These are phyloP conservation scores for Syngnathus acus DNA, from an alignment of 2,797 vertebrate species.

Conservation along the genomic window DNA sequence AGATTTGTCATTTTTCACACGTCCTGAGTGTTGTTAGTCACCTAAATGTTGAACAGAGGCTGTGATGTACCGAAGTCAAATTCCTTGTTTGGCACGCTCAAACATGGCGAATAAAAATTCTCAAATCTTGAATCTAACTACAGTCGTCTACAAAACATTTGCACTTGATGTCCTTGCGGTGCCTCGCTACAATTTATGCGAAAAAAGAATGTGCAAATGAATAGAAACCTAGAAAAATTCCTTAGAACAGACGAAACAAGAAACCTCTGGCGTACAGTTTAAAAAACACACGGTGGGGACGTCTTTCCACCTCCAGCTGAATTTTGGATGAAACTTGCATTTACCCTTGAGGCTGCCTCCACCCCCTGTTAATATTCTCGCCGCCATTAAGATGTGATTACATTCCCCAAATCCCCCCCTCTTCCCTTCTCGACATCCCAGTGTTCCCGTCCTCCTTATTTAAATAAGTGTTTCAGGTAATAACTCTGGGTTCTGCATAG, in stretches of 20 bases:
- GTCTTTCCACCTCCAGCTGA: slow-evolving; percentile 38
- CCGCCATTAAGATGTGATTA: slow-evolving; percentile 65
- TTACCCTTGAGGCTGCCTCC: slow-evolving; percentile 51
- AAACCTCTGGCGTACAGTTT: neutral
- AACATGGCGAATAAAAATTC: no score
- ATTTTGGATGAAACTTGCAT: slow-evolving; percentile 48
- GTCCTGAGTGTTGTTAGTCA: no score
- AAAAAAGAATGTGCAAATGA: slow-evolving; percentile 21
- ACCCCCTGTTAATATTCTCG: slow-evolving; percentile 62
- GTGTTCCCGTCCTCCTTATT: slow-evolving; percentile 29
- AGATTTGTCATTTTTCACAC: no score
- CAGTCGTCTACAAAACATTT: no score
- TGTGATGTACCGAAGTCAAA: no score
- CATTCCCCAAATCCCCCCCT: slow-evolving; percentile 34
- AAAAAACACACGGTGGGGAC: slow-evolving; percentile 3
- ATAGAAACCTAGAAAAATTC: neutral
- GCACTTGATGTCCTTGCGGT: slow-evolving; percentile 20
- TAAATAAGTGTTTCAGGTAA: slow-evolving; percentile 46
- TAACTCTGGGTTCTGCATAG: slow-evolving; percentile 52
- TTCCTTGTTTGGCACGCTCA: no score
- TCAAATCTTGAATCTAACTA: no score
- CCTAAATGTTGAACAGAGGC: no score
- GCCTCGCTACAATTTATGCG: slow-evolving; percentile 25
- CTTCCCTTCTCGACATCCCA: slow-evolving; percentile 22
- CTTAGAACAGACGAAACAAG: neutral